Evolutionary conservation across 2,888 invertebrate species (phyloP).

Genomic region (Nymphalis c-album): DNA sequence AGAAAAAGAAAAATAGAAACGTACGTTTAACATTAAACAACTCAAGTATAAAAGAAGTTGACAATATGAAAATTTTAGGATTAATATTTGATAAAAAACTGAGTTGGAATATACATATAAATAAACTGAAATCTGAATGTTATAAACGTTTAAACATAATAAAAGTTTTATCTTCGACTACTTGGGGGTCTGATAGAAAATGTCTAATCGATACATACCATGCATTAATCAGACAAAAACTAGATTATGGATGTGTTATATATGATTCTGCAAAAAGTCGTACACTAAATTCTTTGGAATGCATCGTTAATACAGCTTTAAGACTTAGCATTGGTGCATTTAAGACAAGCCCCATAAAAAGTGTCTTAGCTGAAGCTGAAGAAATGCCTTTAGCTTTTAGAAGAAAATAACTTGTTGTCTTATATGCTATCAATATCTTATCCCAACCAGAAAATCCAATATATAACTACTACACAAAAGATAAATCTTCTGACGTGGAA

Average conservation of each 20-base stretch:
- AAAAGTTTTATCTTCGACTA: constrained; percentile 27
- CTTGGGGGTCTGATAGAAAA: constrained; percentile 32
- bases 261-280: constrained; percentile 29
- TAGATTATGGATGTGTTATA: constrained; percentile 28
- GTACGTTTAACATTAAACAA: constrained; percentile 12
- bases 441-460: too few relatives aligned
- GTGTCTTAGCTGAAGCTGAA: constrained; percentile 24
- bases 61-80: constrained; percentile 29
- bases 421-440: constrained; percentile 10
- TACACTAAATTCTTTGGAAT: constrained; percentile 19
- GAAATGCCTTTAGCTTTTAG: constrained; percentile 25
- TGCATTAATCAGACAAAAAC: constrained; percentile 33
- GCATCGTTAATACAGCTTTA: constrained; percentile 38
- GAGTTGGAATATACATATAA: constrained; percentile 27
- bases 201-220: constrained; percentile 25
- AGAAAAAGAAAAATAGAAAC: constrained; percentile 19
- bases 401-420: constrained; percentile 16
- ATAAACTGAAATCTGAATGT: constrained; percentile 34
- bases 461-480: too few relatives aligned
- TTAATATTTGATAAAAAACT: constrained; percentile 32
- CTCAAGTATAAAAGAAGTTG: constrained; percentile 24
- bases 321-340: constrained; percentile 25
- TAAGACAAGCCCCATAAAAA: constrained; percentile 27
- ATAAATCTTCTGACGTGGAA: too few relatives aligned
- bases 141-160: constrained; percentile 33